Base-by-base conservation (phyloP, 2,797 vertebrate species). In the Chaunax sp. region DNA sequence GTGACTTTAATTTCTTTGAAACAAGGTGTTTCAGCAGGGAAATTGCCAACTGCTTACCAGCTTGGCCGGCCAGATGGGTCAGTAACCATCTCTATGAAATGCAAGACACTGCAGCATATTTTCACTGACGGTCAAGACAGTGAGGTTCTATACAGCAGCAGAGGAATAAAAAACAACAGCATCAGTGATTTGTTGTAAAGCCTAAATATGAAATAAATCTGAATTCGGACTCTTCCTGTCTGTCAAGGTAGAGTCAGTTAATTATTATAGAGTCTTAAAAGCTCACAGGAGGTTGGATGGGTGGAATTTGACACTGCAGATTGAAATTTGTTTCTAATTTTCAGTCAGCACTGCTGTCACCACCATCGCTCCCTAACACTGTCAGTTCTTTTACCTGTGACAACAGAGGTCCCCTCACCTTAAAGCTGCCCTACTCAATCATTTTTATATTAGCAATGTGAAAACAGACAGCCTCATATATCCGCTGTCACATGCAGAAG, bases 1-100 rank as follows among this genome's bases (percentile, higher is more conserved):
- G 58, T 94, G 90, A 92, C 92, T 95, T 96, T 96, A 96, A 96
- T 96, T 97, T 95, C 94, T 92, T 95, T 69, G 91, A 95, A 94
- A 95, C 92, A 93, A 95, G 93, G 94, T 92, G 93, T 95, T 86
- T 92, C 85, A 80, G 92, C 90, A 84, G 90, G 87, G 88, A 93
- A 92, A 40, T 94, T 93, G 93, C 92, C 92, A 90, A 90, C 94
- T 92, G 80, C 90, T 93, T 91, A 80, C 91, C 89, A 89, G 30
- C 88, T 85, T 88, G 75, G 87, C 88, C 90, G 88, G 75, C 87
- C 93, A 88, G 89, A 84, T 69, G 82, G 92, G 93, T 95, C 93
- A 95, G 93, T 94, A 92, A 82, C 84, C 85, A 87, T 89, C 93
- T 93, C 91, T 88, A 85, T 91, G 91, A 91, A 91, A 90, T 88